phyloP scores from a whole-genome alignment of 2,113 vertebrate genomes.

The Tyto alba region DNA sequence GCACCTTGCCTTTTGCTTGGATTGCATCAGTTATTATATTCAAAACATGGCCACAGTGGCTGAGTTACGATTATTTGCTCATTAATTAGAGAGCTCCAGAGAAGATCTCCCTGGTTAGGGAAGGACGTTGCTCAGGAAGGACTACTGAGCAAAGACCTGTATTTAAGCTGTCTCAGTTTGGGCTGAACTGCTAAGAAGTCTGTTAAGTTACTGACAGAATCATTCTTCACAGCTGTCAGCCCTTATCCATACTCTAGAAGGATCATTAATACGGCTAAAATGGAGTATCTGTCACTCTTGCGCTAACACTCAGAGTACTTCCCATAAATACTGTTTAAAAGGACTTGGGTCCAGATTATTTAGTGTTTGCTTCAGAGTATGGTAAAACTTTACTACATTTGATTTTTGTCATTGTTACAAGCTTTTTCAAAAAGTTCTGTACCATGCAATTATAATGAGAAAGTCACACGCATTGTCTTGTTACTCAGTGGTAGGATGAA shows the following conservation, averaged over 20 bases:
- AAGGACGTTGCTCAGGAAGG: background rate
- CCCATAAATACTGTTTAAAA: background rate
- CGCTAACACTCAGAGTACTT: background rate
- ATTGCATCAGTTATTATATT: background rate
- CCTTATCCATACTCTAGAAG: background rate
- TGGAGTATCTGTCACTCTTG: background rate
- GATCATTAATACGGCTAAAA: slow-evolving; percentile 22
- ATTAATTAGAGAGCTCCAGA: background rate
- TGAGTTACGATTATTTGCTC: background rate
- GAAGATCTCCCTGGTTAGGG: background rate
- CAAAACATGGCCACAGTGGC: background rate
- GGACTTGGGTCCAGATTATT: background rate
- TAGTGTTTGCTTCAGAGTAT: background rate
- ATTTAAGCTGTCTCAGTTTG: background rate
- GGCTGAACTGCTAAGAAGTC: background rate
- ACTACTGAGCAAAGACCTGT: background rate
- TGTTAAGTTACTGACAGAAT: slow-evolving; percentile 24
- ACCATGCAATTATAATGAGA: background rate
- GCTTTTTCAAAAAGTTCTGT: background rate
- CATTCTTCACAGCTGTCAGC: slow-evolving; percentile 24
- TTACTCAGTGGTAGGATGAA: background rate
- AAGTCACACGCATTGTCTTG: background rate
- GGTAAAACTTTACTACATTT: background rate
- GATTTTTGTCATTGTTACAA: background rate
- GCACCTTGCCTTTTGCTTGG: background rate